These are phyloP conservation scores for Lateolabrax maculatus DNA, from an alignment of 2,797 vertebrate genomes.

Conservation along the genomic window DNA sequence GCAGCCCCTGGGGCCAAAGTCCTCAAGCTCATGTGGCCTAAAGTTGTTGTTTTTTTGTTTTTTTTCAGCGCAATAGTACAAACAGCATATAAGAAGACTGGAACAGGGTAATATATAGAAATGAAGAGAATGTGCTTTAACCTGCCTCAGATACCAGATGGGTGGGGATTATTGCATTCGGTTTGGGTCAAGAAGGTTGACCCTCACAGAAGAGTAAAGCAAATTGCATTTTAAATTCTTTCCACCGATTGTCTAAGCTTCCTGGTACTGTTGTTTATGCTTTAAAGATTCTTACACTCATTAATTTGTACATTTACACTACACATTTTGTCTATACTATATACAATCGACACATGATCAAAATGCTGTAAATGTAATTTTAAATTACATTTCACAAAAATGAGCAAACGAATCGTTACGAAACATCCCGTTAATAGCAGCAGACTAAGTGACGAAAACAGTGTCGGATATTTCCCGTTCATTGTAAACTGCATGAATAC, in stretches of 20 bases:
- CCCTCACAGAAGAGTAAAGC: slow-evolving; percentile 32
- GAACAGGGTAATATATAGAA: slow-evolving; percentile 11
- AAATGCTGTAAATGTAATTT: neutral
- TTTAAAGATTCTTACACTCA: neutral
- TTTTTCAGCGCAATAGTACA: neutral
- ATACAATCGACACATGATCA: neutral
- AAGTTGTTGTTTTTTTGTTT: neutral
- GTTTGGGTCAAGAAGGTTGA: slow-evolving; percentile 54
- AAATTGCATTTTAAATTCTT: slow-evolving; percentile 49
- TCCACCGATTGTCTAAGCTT: slow-evolving; percentile 19
- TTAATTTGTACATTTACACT: neutral
- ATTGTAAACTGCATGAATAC: neutral
- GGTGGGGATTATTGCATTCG: slow-evolving; percentile 48
- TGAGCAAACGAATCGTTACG: no score
- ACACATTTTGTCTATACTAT: neutral
- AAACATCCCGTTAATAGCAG: neutral
- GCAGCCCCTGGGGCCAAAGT: slow-evolving; percentile 12
- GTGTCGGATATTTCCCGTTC: neutral
- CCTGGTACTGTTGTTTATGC: neutral
- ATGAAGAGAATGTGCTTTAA: slow-evolving; percentile 31
- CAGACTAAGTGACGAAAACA: neutral
- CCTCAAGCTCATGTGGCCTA: neutral
- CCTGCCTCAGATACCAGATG: slow-evolving; percentile 53
- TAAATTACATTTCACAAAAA: neutral
- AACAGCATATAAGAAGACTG: neutral